A percentile compares a stretch with the other conserved stretches of the same genome.
Conservation (phyloP, 1,140 invertebrate species). For the Drosophila kurseongensis region DNA sequence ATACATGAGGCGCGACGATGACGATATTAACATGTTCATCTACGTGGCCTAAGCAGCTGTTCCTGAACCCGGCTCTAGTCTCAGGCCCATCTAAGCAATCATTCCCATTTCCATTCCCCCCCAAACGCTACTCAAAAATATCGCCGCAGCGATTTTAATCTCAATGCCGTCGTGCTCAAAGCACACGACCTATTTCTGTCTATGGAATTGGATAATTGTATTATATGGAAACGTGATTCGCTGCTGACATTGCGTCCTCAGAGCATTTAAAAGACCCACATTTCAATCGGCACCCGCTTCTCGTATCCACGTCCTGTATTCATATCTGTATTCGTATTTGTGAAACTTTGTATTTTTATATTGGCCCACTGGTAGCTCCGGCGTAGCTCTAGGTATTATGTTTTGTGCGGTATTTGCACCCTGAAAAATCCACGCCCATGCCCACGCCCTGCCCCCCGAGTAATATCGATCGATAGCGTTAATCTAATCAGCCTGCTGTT, state of each 20-base stretch:
- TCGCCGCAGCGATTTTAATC: slow-evolving; percentile 47
- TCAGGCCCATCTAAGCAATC: slow-evolving; percentile 45
- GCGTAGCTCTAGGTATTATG: slow-evolving; percentile 47
- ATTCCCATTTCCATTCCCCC: slow-evolving; percentile 38
- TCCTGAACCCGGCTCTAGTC: slow-evolving; percentile 32
- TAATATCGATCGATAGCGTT: slow-evolving; percentile 44
- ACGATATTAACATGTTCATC: slow-evolving; percentile 99
- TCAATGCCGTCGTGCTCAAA: slow-evolving; percentile 52
- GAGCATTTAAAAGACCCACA: slow-evolving; percentile 41
- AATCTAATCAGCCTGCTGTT: slow-evolving; percentile 54
- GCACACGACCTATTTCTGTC: slow-evolving; percentile 37
- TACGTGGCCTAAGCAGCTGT: slow-evolving; percentile 93
- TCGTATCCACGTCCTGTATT: slow-evolving; percentile 22
- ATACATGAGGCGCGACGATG: slow-evolving; percentile 97
- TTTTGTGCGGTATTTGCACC: slow-evolving; percentile 24
- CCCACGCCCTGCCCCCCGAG: slow-evolving; percentile 7
- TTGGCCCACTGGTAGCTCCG: slow-evolving; percentile 27
- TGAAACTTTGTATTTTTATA: slow-evolving; percentile 50
- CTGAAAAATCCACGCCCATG: neutral
- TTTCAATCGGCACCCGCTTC: slow-evolving; percentile 9
- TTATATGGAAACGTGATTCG: slow-evolving; percentile 51
- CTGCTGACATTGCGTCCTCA: slow-evolving; percentile 46
- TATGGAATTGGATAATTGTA: slow-evolving; percentile 55
- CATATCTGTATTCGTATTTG: slow-evolving; percentile 32
- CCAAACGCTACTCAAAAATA: slow-evolving; percentile 12